Evolutionary conservation across 2,797 vertebrate genomes (phyloP).

Genomic region (Gambelia wislizenii): DNA sequence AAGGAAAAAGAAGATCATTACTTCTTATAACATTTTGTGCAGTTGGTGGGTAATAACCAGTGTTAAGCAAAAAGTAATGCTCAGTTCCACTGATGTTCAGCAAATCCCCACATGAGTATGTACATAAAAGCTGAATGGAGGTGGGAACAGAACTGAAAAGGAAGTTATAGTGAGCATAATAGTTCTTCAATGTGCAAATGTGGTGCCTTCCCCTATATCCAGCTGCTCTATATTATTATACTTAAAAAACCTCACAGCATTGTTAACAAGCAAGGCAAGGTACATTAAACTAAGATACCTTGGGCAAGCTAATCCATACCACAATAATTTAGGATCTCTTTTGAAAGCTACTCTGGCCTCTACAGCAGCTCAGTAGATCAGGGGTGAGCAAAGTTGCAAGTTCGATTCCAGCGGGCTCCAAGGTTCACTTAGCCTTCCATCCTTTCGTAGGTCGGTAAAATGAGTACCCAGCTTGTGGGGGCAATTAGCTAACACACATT

Average conservation of each 20-base stretch:
- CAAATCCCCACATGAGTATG: not conserved
- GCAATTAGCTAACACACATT: too few relatives aligned
- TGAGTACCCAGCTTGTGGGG: too few relatives aligned
- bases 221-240: not conserved
- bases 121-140: not conserved
- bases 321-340: not conserved
- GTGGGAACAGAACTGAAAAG: too few relatives aligned
- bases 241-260: not conserved
- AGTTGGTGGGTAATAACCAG: not conserved
- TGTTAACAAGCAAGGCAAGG: conserved; percentile 23
- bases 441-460: too few relatives aligned
- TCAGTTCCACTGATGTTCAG: not conserved
- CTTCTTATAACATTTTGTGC: not conserved
- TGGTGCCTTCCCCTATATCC: not conserved
- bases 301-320: not conserved
- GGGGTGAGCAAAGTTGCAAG: too few relatives aligned
- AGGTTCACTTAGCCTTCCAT: too few relatives aligned
- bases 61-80: not conserved
- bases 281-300: not conserved
- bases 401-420: too few relatives aligned
- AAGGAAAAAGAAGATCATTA: too few relatives aligned
- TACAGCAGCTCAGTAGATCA: not conserved
- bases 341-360: not conserved
- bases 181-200: not conserved
- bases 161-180: not conserved